Conservation (phyloP, 2,888 invertebrate genomes). For the Lucinisca nassula region DNA sequence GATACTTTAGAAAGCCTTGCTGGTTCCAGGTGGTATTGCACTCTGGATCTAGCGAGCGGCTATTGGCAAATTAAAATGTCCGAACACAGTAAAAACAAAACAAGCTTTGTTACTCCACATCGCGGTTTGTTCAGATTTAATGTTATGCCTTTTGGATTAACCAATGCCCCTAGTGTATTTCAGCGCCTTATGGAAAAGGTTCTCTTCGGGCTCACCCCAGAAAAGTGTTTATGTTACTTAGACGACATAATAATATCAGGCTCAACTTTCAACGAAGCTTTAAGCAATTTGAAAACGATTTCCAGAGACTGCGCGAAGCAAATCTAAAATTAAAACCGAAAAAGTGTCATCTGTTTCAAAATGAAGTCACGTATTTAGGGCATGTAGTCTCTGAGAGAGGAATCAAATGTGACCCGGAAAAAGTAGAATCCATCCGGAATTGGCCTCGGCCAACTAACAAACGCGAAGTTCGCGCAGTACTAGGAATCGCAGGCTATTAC, state of each 20-base stretch:
- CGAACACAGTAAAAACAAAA: constrained; percentile 36
- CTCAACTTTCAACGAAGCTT: not conserved
- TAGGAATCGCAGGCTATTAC: constrained; percentile 31
- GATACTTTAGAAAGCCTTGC: constrained; percentile 47
- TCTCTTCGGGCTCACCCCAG: not conserved
- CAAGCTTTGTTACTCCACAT: constrained; percentile 51
- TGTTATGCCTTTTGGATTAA: constrained; percentile 33
- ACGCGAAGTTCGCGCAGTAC: constrained; percentile 13
- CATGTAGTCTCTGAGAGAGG: constrained; percentile 24
- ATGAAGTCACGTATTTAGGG: constrained; percentile 23
- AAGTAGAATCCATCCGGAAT: constrained; percentile 12
- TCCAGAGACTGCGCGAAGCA: constrained; percentile 1
- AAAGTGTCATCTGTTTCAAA: constrained; percentile 33
- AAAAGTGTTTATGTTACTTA: constrained; percentile 34
- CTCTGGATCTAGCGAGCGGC: constrained; percentile 52
- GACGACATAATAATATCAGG: constrained; percentile 37
- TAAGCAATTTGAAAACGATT: constrained; percentile 25
- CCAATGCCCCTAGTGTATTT: constrained; percentile 23
- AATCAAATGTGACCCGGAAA: constrained; percentile 24
- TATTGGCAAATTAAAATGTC: constrained; percentile 63
- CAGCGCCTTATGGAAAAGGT: constrained; percentile 21
- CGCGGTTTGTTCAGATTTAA: constrained; percentile 48
- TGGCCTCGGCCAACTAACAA: constrained; percentile 12
- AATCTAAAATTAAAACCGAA: constrained; percentile 37
- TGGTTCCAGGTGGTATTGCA: constrained; percentile 49